A percentile compares a stretch with the other conserved stretches of the same genome.
phyloP scores from a whole-genome alignment of 2,113 vertebrate genomes.

The Vulpes ferrilata region DNA sequence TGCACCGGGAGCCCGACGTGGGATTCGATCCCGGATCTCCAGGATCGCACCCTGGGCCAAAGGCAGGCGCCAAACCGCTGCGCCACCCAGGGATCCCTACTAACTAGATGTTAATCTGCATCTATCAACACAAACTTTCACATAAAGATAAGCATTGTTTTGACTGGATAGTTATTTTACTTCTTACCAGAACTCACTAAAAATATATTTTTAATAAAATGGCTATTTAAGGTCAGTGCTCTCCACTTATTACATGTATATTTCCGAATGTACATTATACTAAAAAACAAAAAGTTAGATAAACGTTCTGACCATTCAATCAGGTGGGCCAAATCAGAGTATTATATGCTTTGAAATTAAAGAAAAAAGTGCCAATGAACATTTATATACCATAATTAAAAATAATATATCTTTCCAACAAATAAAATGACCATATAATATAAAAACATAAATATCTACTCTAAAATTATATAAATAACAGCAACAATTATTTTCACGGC shows the following conservation, averaged over 20 bases:
- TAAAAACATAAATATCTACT: conserved; percentile 20
- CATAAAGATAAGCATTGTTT: conserved; percentile 41
- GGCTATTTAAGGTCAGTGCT: not conserved
- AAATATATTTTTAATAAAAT: conserved; percentile 48
- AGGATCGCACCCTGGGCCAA: no score
- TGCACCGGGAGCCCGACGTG: no score
- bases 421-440: conserved; percentile 38
- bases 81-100: no score
- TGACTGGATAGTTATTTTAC: not conserved
- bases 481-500: not conserved
- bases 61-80: no score
- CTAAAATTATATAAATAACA: conserved; percentile 5
- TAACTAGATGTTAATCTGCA: not conserved
- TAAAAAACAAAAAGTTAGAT: conserved; percentile 52
- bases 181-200: not conserved
- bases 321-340: not conserved
- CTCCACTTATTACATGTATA: not conserved
- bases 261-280: conserved; percentile 28
- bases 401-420: not conserved
- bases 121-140: not conserved
- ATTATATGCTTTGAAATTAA: not conserved
- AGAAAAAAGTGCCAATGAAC: not conserved
- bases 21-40: no score
- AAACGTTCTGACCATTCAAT: not conserved
- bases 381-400: conserved; percentile 43